Conservation (phyloP, 2,797 vertebrate genomes). For the Okamejei kenojei region DNA sequence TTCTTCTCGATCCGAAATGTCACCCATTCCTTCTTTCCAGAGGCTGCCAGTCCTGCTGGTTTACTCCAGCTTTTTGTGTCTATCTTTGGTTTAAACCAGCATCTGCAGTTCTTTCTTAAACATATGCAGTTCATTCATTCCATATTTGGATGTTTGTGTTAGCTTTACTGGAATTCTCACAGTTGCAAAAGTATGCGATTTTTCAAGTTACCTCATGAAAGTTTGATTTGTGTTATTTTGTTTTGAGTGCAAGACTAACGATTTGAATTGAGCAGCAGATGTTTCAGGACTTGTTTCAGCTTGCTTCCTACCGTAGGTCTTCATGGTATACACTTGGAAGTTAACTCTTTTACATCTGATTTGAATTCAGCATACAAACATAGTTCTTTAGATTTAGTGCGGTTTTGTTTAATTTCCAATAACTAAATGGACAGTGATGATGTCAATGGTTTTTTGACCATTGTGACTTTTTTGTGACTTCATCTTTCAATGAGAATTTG, state of each 20-base stretch:
- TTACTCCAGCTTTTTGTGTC: no score
- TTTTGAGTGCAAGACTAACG: background rate
- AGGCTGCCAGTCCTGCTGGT: no score
- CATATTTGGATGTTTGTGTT: background rate
- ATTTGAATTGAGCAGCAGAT: background rate
- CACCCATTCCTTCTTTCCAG: no score
- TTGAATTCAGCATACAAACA: background rate
- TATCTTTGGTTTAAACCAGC: no score
- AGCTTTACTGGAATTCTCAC: background rate
- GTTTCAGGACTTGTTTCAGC: background rate
- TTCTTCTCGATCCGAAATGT: no score
- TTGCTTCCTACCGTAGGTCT: background rate
- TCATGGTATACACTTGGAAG: background rate
- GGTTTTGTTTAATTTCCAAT: background rate
- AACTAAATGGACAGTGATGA: background rate
- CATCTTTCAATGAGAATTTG: background rate
- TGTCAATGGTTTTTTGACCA: background rate
- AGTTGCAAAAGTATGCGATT: background rate
- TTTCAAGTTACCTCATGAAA: background rate
- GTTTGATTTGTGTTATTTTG: background rate
- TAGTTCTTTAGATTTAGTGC: background rate
- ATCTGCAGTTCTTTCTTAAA: no score
- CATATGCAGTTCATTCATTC: no score
- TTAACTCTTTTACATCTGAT: background rate
- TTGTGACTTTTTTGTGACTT: background rate